A percentile compares a stretch with the other conserved stretches of the same genome.
Evolutionary conservation across 2,113 vertebrate species (phyloP).

Genomic region (Scopus umbretta): DNA sequence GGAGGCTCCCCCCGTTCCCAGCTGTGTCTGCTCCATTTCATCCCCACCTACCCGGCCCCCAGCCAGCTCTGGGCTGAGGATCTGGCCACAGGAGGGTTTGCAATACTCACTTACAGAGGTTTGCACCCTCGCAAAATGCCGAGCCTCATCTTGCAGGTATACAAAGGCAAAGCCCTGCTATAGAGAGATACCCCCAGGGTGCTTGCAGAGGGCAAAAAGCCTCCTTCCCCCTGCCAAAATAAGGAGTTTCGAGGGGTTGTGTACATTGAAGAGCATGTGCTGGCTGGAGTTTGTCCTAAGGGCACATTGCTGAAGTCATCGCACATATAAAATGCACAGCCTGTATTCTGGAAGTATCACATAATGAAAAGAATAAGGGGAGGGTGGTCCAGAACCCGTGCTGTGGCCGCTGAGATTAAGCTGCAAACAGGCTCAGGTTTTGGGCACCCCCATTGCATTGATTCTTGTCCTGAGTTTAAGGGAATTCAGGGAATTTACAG

Average conservation of each 20-base stretch:
- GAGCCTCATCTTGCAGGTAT: neutral
- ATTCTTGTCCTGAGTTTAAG: neutral
- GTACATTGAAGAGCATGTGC: neutral
- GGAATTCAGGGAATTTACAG: neutral
- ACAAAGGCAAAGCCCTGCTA: neutral
- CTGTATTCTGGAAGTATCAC: neutral
- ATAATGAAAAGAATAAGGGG: neutral
- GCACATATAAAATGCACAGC: accelerated
- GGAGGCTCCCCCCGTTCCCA: neutral
- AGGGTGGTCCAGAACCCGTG: neutral
- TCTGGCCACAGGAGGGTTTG: neutral
- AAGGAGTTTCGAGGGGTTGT: neutral
- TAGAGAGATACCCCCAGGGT: neutral
- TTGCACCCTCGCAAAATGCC: neutral
- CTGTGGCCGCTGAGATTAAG: neutral
- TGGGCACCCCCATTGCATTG: accelerated
- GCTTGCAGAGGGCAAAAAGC: neutral
- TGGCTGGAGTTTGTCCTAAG: neutral
- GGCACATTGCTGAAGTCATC: accelerated
- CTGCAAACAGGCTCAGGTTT: neutral
- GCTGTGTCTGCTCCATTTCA: neutral
- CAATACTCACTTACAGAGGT: neutral
- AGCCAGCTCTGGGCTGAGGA: neutral
- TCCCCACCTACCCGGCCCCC: neutral
- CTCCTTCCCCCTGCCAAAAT: neutral